Evolutionary conservation across 2,797 vertebrate species (phyloP).

Genomic region (Acrossocheilus fasciatus): DNA sequence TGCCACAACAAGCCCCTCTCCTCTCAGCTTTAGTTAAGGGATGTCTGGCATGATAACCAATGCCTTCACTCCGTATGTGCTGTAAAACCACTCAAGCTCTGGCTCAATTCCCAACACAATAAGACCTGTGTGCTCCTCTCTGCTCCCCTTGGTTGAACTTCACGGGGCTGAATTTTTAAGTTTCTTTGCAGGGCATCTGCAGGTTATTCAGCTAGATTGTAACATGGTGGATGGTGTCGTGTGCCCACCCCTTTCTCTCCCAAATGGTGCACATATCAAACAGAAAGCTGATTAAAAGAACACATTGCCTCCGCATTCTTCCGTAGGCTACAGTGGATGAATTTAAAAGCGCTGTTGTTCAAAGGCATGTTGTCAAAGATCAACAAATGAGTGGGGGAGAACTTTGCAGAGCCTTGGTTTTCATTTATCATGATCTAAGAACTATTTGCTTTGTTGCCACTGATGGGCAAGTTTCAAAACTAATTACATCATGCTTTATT

Average conservation of each 20-base stretch:
- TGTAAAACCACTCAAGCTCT: conserved; percentile 37
- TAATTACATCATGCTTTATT: conserved; percentile 24
- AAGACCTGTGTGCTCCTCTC: conserved; percentile 47
- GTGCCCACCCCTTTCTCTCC: not conserved
- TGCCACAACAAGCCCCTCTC: conserved; percentile 48
- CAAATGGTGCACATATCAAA: conserved; percentile 48
- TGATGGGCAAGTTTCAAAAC: conserved; percentile 36
- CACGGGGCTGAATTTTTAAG: conserved; percentile 48
- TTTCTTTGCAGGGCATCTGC: conserved; percentile 50
- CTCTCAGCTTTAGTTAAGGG: conserved; percentile 55
- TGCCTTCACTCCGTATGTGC: conserved; percentile 40
- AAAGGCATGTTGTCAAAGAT: conserved; percentile 49
- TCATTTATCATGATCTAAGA: conserved; percentile 27
- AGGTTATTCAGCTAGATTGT: conserved; percentile 56
- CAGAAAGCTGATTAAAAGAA: conserved; percentile 55
- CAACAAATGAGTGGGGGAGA: conserved; percentile 39
- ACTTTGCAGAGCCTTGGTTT: conserved; percentile 26
- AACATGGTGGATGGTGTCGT: conserved; percentile 17
- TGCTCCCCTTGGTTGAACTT: conserved; percentile 42
- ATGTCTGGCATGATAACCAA: conserved; percentile 50
- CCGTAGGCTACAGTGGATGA: conserved; percentile 35
- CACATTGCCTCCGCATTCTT: conserved; percentile 38
- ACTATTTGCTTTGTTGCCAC: conserved; percentile 15
- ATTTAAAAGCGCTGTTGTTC: conserved; percentile 37
- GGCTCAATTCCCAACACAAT: conserved; percentile 57